phyloP scores from a whole-genome alignment of 2,888 invertebrate genomes.

The Sarcophaga caerulescens region DNA sequence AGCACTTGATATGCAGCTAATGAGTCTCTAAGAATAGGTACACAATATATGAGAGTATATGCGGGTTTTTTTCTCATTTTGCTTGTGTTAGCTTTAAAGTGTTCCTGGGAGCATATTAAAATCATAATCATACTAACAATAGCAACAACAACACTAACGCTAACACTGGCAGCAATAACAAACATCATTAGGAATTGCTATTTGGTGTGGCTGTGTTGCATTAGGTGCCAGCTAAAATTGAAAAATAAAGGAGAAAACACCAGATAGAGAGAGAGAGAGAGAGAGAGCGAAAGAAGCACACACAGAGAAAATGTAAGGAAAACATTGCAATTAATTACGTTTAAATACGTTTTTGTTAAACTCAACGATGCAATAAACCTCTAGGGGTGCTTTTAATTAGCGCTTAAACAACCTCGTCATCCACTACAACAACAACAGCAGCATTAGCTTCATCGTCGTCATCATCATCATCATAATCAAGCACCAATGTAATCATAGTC shows the following conservation, averaged over 20 bases:
- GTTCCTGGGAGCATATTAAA: slow-evolving; percentile 60
- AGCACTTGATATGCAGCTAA: slow-evolving; percentile 77
- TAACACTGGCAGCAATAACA: slow-evolving; percentile 12
- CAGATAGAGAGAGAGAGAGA: too few species aligned
- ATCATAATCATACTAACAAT: slow-evolving; percentile 28
- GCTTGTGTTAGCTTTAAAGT: slow-evolving; percentile 46
- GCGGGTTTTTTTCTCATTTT: slow-evolving; percentile 19
- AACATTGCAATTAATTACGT: slow-evolving; percentile 71
- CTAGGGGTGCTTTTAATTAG: slow-evolving; percentile 69
- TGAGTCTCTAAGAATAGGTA: slow-evolving; percentile 74
- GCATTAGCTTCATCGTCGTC: slow-evolving; percentile 4
- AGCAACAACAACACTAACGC: slow-evolving; percentile 37
- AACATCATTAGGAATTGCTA: slow-evolving; percentile 22
- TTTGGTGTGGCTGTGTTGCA: too few species aligned
- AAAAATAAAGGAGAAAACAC: background rate
- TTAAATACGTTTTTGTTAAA: slow-evolving; percentile 66
- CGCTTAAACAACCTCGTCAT: slow-evolving; percentile 41
- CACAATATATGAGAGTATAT: slow-evolving; percentile 22
- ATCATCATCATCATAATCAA: slow-evolving; percentile 17
- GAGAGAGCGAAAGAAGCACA: too few species aligned
- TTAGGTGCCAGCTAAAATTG: background rate
- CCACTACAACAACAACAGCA: slow-evolving; percentile 48
- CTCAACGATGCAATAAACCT: slow-evolving; percentile 67
- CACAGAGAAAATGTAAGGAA: slow-evolving; percentile 55
- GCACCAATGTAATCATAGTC: too few species aligned